phyloP scores from a whole-genome alignment of 2,113 vertebrate species.

The Clupea harengus region DNA sequence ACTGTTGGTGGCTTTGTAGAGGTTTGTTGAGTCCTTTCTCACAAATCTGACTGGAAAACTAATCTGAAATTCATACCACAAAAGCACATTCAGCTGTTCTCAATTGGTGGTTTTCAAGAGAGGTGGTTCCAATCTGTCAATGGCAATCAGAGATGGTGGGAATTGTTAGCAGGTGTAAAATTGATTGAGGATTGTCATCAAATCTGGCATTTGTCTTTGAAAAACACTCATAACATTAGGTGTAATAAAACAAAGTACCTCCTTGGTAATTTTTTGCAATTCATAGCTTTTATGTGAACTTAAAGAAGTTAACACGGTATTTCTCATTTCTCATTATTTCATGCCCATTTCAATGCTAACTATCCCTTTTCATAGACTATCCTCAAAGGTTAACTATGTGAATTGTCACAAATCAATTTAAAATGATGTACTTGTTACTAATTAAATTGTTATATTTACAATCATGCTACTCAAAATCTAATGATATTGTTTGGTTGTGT shows the following conservation, averaged over 20 bases:
- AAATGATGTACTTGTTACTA: not conserved
- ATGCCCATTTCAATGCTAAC: too few relatives aligned
- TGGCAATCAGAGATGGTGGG: slow-evolving; percentile 64
- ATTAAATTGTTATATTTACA: too few relatives aligned
- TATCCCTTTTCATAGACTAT: too few relatives aligned
- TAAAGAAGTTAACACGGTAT: too few relatives aligned
- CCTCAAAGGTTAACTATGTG: too few relatives aligned
- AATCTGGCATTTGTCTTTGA: slow-evolving; percentile 52
- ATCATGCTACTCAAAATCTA: not conserved
- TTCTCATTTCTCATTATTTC: too few relatives aligned
- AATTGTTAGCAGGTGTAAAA: slow-evolving; percentile 60
- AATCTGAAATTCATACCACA: not conserved
- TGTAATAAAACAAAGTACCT: slow-evolving; percentile 26
- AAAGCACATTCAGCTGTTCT: slow-evolving; percentile 10
- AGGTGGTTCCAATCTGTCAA: slow-evolving; percentile 71
- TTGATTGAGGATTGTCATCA: slow-evolving; percentile 64
- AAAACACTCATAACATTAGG: too few relatives aligned
- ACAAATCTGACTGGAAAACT: slow-evolving; percentile 4
- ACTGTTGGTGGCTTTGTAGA: slow-evolving; percentile 61
- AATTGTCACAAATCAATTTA: not conserved
- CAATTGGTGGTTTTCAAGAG: slow-evolving; percentile 69
- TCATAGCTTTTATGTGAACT: slow-evolving; percentile 10
- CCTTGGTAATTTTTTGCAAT: not conserved
- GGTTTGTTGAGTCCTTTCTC: slow-evolving; percentile 4
- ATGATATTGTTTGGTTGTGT: slow-evolving; percentile 3